Evolutionary conservation across 1,140 invertebrate genomes (phyloP).

Genomic region (Leptinotarsa lineolata): DNA sequence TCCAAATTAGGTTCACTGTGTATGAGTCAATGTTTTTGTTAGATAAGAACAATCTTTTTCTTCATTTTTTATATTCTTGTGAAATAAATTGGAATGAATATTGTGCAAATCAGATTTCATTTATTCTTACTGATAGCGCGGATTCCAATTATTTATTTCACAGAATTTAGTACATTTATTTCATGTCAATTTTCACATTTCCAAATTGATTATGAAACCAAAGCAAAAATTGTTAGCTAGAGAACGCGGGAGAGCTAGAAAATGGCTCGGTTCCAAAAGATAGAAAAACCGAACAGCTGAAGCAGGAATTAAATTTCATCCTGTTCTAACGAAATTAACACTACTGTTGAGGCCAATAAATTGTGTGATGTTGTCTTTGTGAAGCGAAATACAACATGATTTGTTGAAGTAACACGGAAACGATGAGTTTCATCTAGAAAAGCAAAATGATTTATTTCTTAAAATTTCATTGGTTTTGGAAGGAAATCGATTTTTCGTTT

Average conservation of each 20-base stretch:
- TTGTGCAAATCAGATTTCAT: no score
- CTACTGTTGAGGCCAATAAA: conserved; percentile 3
- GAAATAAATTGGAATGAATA: no score
- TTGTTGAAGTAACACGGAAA: background rate
- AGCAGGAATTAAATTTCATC: background rate
- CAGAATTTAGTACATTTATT: no score
- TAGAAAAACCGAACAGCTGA: background rate
- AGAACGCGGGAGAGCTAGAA: background rate
- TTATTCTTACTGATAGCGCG: no score
- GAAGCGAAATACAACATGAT: background rate
- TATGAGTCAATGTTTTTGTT: no score
- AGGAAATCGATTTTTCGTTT: background rate
- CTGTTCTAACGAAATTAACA: background rate
- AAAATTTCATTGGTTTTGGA: background rate
- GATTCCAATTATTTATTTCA: no score
- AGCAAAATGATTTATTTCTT: background rate
- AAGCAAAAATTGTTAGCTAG: background rate
- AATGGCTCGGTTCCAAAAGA: background rate
- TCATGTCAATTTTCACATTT: no score
- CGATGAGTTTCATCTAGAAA: background rate
- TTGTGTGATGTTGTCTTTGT: background rate
- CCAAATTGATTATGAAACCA: no score
- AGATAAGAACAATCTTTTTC: no score
- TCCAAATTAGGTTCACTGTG: no score
- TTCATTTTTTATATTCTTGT: no score